These are phyloP conservation scores for Pseudolycoriella hygida DNA, from an alignment of 2,888 invertebrate genomes.

Conservation along the genomic window DNA sequence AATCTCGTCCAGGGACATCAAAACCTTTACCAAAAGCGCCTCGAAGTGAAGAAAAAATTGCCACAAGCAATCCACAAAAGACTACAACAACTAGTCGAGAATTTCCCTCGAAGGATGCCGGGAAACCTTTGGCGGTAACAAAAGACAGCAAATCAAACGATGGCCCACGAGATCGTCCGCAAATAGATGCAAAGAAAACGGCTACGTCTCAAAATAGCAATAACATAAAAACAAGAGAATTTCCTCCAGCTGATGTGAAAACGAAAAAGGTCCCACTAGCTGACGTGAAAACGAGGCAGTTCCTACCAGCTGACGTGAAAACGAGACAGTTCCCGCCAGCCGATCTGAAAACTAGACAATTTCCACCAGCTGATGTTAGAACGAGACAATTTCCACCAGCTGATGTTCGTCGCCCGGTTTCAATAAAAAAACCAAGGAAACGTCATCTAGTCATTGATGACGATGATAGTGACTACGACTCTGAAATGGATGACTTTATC, in stretches of 20 bases:
- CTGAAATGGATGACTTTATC: slow-evolving; percentile 87
- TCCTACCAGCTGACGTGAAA: slow-evolving; percentile 22
- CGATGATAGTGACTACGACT: slow-evolving; percentile 75
- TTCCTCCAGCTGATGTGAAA: slow-evolving; percentile 24
- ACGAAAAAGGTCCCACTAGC: slow-evolving; percentile 17
- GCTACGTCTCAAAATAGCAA: slow-evolving; percentile 16
- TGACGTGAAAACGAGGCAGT: slow-evolving; percentile 24
- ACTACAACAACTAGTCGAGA: not conserved
- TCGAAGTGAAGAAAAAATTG: not conserved
- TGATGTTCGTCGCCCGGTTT: slow-evolving; percentile 13
- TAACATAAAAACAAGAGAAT: slow-evolving; percentile 24
- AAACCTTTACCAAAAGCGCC: slow-evolving; percentile 3
- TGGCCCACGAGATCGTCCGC: not conserved
- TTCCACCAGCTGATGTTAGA: slow-evolving; percentile 22
- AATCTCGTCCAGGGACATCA: not conserved
- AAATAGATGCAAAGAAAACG: slow-evolving; percentile 7
- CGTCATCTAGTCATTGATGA: slow-evolving; percentile 22
- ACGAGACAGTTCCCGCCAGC: slow-evolving; percentile 13
- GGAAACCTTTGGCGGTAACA: not conserved
- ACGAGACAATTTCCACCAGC: slow-evolving; percentile 15
- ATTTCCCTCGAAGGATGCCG: not conserved
- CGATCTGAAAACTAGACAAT: slow-evolving; percentile 21
- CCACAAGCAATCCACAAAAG: not conserved
- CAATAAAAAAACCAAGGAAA: not conserved
- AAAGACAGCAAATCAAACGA: not conserved